Conservation (phyloP, 1,140 invertebrate genomes). For the Drosophila guanche region DNA sequence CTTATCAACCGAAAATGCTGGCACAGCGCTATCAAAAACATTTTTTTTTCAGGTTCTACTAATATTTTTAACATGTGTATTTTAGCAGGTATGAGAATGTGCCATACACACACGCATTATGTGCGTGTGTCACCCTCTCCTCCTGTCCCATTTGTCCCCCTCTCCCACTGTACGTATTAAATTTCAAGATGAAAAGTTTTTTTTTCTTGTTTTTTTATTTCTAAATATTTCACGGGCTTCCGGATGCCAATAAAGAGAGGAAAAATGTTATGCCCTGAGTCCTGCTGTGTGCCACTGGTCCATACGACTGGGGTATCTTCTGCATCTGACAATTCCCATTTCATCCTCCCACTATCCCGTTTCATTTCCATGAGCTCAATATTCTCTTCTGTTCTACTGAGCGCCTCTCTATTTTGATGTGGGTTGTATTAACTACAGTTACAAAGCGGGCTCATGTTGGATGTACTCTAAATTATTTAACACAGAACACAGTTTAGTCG, state of each 20-base stretch:
- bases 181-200: constrained; percentile 52
- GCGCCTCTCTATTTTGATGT: too few species aligned
- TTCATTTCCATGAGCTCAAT: too few species aligned
- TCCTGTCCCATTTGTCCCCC: not conserved
- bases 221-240: constrained; percentile 55
- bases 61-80: constrained; percentile 5
- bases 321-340: too few species aligned
- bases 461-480: too few species aligned
- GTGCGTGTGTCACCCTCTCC: too few species aligned
- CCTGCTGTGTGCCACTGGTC: constrained; percentile 1
- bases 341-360: too few species aligned
- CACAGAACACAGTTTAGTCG: too few species aligned
- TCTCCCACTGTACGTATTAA: constrained; percentile 10
- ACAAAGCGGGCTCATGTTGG: too few species aligned
- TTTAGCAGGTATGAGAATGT: constrained; percentile 3
- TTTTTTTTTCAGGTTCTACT: not conserved
- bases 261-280: constrained; percentile 34
- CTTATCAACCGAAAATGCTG: constrained; percentile 22
- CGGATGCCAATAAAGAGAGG: constrained; percentile 42
- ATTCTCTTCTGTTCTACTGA: too few species aligned
- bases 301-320: too few species aligned
- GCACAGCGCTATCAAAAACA: not conserved
- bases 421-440: too few species aligned
- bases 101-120: too few species aligned
- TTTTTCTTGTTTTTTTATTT: constrained; percentile 46